These are phyloP conservation scores for Xenopus petersii DNA, from an alignment of 2,797 vertebrate genomes.

Conservation along the genomic window DNA sequence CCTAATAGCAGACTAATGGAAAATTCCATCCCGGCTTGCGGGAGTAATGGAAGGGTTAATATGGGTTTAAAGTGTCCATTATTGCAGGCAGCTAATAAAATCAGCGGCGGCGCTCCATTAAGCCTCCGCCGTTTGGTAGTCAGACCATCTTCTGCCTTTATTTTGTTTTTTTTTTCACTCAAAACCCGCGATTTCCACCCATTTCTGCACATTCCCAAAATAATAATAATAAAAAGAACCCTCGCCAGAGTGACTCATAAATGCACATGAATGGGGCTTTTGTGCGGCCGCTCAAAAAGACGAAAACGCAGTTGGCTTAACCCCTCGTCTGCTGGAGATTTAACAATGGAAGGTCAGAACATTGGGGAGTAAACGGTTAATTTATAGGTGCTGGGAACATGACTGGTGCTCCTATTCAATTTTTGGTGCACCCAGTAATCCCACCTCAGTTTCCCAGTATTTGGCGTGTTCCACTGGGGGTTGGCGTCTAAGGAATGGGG, in stretches of 20 bases:
- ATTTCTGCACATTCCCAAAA: conserved; percentile 32
- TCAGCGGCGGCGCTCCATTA: conserved; percentile 22
- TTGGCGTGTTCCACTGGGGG: no score
- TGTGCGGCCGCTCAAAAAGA: conserved; percentile 10
- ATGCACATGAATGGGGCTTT: conserved; percentile 37
- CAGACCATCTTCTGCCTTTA: neutral
- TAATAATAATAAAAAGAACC: no score
- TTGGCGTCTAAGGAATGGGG: no score
- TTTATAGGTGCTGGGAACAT: no score
- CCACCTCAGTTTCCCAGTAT: no score
- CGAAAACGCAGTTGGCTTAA: conserved; percentile 1
- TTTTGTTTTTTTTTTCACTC: conserved; percentile 9
- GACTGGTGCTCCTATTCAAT: no score
- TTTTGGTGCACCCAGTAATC: no score
- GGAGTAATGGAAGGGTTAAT: conserved; percentile 12
- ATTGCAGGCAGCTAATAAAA: neutral
- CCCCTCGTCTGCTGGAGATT: no score
- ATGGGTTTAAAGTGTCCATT: neutral
- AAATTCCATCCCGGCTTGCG: neutral
- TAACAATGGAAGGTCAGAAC: no score
- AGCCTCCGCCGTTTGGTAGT: neutral
- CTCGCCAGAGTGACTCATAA: neutral
- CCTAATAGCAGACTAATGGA: neutral
- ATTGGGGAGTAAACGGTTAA: no score
- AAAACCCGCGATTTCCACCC: conserved; percentile 36